Conservation (phyloP, 2,888 invertebrate genomes). For the Stenotaenia linearis region DNA sequence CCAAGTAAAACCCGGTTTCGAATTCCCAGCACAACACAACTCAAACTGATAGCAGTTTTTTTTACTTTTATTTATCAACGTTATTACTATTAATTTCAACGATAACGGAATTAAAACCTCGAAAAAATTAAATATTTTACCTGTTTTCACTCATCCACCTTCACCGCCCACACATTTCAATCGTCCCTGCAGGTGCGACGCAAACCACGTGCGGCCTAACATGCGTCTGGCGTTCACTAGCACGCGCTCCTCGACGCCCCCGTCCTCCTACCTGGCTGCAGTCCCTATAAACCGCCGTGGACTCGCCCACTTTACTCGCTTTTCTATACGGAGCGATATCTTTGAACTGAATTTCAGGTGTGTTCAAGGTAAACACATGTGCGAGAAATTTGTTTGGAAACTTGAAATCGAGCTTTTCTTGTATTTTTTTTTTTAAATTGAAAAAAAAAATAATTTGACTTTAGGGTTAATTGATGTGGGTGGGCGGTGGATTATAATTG, state of each 20-base stretch:
- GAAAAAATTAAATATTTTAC: neutral
- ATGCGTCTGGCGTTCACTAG: neutral
- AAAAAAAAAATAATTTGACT: neutral
- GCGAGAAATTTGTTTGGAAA: neutral
- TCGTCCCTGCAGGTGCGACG: neutral
- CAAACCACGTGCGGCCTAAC: neutral
- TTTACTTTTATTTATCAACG: too few relatives aligned
- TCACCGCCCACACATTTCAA: neutral
- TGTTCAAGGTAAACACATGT: slow-evolving; percentile 9
- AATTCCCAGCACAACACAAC: too few relatives aligned
- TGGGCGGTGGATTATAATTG: neutral
- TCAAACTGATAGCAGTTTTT: too few relatives aligned
- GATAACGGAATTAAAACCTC: too few relatives aligned
- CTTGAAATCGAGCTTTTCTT: neutral
- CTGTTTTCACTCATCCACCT: neutral
- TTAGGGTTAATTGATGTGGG: neutral
- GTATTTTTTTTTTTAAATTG: neutral
- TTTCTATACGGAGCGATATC: neutral
- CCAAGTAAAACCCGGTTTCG: neutral
- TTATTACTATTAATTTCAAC: too few relatives aligned
- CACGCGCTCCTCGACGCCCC: neutral
- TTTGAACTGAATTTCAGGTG: slow-evolving; percentile 6
- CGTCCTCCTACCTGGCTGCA: neutral
- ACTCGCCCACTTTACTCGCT: neutral
- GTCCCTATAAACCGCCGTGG: neutral